Conservation (phyloP, 2,888 invertebrate species). For the Furcula furcula region DNA sequence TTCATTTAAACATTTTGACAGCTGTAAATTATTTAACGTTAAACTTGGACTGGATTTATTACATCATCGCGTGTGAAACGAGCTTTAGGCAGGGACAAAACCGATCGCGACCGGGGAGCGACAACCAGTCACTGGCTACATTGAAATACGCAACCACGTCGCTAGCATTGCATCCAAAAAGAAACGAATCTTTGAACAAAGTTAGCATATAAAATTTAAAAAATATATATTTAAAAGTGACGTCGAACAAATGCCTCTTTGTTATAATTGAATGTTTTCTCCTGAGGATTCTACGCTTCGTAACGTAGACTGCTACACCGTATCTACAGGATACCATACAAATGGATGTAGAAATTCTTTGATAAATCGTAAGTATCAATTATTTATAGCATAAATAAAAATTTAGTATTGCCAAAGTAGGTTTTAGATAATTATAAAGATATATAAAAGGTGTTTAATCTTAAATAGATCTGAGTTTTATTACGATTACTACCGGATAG, state of each 20-base stretch:
- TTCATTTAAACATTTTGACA: constrained; percentile 32
- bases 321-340: too few relatives aligned
- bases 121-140: constrained; percentile 52
- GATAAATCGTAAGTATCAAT: too few relatives aligned
- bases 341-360: too few relatives aligned
- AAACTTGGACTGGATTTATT: constrained; percentile 28
- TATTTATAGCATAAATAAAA: too few relatives aligned
- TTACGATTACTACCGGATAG: too few relatives aligned
- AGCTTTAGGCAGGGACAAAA: constrained; percentile 59
- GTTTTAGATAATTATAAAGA: too few relatives aligned
- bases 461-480: too few relatives aligned
- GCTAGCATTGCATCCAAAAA: constrained; percentile 9
- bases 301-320: background rate
- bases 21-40: constrained; percentile 33
- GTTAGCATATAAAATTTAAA: too few relatives aligned
- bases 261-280: background rate
- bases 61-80: constrained; percentile 46
- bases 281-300: background rate
- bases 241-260: background rate
- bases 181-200: background rate
- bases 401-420: too few relatives aligned
- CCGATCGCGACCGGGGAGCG: constrained; percentile 36
- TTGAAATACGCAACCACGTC: constrained; percentile 43
- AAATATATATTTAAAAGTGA: background rate
- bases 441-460: too few relatives aligned